Evolutionary conservation across 2,797 vertebrate genomes (phyloP).

Genomic region (Falco rusticolus): DNA sequence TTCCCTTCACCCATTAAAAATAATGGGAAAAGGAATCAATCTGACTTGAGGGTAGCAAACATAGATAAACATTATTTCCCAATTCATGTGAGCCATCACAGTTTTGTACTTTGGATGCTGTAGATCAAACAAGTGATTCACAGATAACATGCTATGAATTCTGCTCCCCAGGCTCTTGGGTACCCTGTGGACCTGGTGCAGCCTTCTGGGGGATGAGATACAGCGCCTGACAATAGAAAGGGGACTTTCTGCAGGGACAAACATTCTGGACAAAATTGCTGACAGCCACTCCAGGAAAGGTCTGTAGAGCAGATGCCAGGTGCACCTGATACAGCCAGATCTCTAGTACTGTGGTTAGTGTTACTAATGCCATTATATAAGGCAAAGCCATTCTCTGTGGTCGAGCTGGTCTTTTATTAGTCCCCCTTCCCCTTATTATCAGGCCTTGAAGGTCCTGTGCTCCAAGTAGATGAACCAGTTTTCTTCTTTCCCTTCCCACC

Average conservation of each 20-base stretch:
- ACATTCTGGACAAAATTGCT: background rate
- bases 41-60: background rate
- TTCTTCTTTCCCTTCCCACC: background rate
- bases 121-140: background rate
- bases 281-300: background rate
- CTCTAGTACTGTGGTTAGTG: fast-evolving
- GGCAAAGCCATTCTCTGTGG: background rate
- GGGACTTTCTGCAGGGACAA: background rate
- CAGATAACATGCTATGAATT: background rate
- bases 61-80: background rate
- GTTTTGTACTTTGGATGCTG: background rate
- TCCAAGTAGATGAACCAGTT: background rate
- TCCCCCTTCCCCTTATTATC: background rate
- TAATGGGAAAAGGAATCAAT: background rate
- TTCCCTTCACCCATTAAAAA: background rate
- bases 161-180: background rate
- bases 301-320: background rate
- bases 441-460: background rate
- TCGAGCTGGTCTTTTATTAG: background rate
- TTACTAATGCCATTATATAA: background rate
- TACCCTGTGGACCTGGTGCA: background rate
- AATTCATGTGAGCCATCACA: background rate
- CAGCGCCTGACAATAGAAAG: background rate
- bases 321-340: background rate
- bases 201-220: background rate